phyloP scores from a whole-genome alignment of 2,113 vertebrate species.

The Hippocampus mohnikei region DNA sequence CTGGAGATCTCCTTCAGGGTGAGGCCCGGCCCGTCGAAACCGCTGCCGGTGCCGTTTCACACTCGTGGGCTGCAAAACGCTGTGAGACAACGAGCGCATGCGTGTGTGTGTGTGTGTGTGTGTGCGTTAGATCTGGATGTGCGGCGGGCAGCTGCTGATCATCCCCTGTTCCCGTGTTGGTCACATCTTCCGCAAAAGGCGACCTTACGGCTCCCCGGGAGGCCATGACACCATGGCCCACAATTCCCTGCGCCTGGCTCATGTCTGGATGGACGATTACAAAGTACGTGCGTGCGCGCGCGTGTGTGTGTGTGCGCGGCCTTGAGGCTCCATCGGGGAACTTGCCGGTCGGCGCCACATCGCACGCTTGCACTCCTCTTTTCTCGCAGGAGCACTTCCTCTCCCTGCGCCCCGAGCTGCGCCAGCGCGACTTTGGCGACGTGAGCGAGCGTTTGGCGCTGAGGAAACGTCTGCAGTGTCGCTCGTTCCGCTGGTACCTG shows the following conservation, averaged over 20 bases:
- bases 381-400: slow-evolving; percentile 88
- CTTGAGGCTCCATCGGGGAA: too few relatives aligned
- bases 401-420: slow-evolving; percentile 85
- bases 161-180: slow-evolving; percentile 94
- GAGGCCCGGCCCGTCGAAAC: not conserved
- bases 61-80: too few relatives aligned
- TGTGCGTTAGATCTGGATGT: slow-evolving; percentile 91
- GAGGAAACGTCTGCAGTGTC: slow-evolving; percentile 82
- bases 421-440: slow-evolving; percentile 81
- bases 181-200: slow-evolving; percentile 94
- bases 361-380: not conserved
- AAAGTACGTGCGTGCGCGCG: slow-evolving; percentile 75
- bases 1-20: slow-evolving; percentile 97
- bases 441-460: slow-evolving; percentile 83
- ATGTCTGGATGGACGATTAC: slow-evolving; percentile 97
- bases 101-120: not conserved
- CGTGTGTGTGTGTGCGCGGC: too few relatives aligned
- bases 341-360: too few relatives aligned
- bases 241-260: slow-evolving; percentile 88
- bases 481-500: slow-evolving; percentile 91
- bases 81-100: too few relatives aligned
- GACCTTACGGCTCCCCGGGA: slow-evolving; percentile 90
- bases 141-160: slow-evolving; percentile 88
- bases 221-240: slow-evolving; percentile 96
- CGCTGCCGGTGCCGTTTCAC: too few relatives aligned